Base-by-base conservation (phyloP, 2,113 vertebrate genomes). In the Amphiprion percula region DNA sequence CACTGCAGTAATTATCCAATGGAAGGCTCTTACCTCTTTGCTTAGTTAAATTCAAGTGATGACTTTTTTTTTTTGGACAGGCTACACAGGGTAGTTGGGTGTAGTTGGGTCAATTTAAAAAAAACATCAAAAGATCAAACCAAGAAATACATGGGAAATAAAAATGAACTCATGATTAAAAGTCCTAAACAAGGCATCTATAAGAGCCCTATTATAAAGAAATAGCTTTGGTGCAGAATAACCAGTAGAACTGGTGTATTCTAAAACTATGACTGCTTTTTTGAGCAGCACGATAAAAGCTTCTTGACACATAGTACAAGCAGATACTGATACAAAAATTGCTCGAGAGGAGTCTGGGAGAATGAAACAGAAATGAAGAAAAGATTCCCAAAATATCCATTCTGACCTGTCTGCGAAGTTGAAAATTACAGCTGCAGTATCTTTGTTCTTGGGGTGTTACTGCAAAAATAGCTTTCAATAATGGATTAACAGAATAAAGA, bases 391-490 rank as follows among this genome's bases (percentile, higher is more conserved):
- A 91, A 91, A 93, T 90, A 90, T 87, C 83, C 62, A 52, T 69
- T 68, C 50, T 26, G 21, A 82, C 88, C 61, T 76, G 56, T 56
- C 87, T 88, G 83, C 89, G 82, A 87, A 85, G 87, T 88, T 86
- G 78, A 90, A 92, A 88, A 79, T 92, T 90, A 91, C 91, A 91
- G 88, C 87, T 65, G 72, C 74, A 50, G 68, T 81, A 84, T 85
- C 88, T 92, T 92, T 93, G 88, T 90, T 92, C 87, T 91, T 68
- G 26, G 68, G 75, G 74, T 63, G 85, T 80, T 54, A 82, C 80
- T 68, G 87, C 83, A 91, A 91, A 91, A 91, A 91, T 86, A 89
- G 82, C 87, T 86, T 90, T 93, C 87, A 93, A 93, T 94, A 92
- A 93, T 93, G 82, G 83, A 90, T 90, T 85, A 89, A 84, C 82